Evolutionary conservation across 2,888 invertebrate genomes (phyloP), one percentile per base, ranked within the genome.

Genomic region (Podotricha telesiphe): DNA sequence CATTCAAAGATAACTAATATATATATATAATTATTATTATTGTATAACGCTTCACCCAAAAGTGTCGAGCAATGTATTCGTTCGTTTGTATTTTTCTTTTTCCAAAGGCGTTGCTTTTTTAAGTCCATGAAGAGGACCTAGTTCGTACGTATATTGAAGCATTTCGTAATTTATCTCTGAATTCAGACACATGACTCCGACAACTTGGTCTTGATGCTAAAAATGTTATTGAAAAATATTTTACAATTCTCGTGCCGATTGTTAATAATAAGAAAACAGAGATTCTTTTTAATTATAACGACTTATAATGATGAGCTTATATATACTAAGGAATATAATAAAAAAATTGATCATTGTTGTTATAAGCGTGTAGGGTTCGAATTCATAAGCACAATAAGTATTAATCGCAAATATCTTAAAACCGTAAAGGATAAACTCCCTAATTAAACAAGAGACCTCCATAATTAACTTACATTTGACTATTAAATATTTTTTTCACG

Each of bases 171-270:
- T 94, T 10, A 95, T 87, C 0, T 85, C 87, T 0, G 91, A 85
- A 76, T 94, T 95, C 4, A 96, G 78, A 73, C 94, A 93, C 87
- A 95, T 90, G 0, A 95, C 93, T 0, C 94, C 95, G 0, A 94
- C 93, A 22, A 78, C 79, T 4, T 90, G 91, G 22, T 87, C 82
- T 40, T 77, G 73, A 84, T 84, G 73, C 67, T 65, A 68, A 62
- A 68, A 28, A 42, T 51, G 65, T 53, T 13, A 28, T 28, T n/a
- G 28, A 13, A 51, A 51, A 10, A 10, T 15, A 15, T 51, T 28
- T 19, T 19, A 7, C 17, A 10, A 19, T 48, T 48, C 20, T 20
- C 48, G 19, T 19, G 13, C 11, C 2, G 0, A 13, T 5, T 22
- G 20, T 50, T 7, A 20, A 50, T 42, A 22, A 19, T 50, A 20